These are phyloP conservation scores for Lypha dubia DNA, from an alignment of 2,888 invertebrate genomes.

Conservation along the genomic window DNA sequence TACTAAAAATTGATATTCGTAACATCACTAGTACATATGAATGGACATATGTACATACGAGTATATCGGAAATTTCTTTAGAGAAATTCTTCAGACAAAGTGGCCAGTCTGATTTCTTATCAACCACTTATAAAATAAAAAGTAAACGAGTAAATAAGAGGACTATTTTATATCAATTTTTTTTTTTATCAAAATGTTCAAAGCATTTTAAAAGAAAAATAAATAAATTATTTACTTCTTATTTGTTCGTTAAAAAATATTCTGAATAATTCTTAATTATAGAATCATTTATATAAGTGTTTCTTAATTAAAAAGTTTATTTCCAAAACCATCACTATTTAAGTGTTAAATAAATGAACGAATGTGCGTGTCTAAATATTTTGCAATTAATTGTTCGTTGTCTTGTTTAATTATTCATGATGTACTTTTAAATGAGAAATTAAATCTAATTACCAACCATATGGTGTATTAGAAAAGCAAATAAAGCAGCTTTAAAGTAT, in stretches of 20 bases:
- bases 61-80: too few species aligned
- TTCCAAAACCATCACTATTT: conserved; percentile 53
- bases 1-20: too few species aligned
- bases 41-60: too few species aligned
- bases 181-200: too few species aligned
- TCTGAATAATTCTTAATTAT: conserved; percentile 20
- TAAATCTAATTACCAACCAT: conserved; percentile 30
- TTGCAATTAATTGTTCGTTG: conserved; percentile 56
- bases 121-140: too few species aligned
- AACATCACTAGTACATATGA: too few species aligned
- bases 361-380: conserved; percentile 66
- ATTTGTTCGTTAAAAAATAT: neutral
- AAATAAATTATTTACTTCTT: neutral
- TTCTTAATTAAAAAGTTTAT: conserved; percentile 63
- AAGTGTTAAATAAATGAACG: conserved; percentile 56
- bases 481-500: conserved; percentile 36
- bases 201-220: too few species aligned
- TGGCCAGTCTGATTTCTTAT: too few species aligned
- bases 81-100: too few species aligned
- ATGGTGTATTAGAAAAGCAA: conserved; percentile 37
- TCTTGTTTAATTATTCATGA: conserved; percentile 56
- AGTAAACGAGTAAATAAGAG: too few species aligned
- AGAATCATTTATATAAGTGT: conserved; percentile 18
- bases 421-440: conserved; percentile 3
- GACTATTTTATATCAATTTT: too few species aligned